These are phyloP conservation scores for Dreissena rostriformis DNA, from an alignment of 1,140 invertebrate genomes.

Conservation along the genomic window DNA sequence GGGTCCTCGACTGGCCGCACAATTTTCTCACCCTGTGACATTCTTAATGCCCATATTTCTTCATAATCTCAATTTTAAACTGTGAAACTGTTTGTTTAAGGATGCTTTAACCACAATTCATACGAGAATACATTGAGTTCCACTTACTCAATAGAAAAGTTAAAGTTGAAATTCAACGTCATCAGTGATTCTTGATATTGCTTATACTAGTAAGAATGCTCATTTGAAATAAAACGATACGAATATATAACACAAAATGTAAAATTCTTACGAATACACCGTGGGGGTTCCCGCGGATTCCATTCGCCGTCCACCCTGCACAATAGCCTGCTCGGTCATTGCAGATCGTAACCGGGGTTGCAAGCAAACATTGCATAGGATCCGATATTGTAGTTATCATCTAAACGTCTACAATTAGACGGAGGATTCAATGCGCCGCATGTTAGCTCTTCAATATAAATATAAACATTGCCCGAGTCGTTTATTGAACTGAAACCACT, in stretches of 20 bases:
- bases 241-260: background rate
- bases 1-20: no score
- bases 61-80: background rate
- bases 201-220: no score
- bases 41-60: background rate
- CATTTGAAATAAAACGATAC: background rate
- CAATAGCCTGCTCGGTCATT: background rate
- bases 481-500: no score
- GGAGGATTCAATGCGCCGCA: background rate
- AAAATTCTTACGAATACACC: background rate
- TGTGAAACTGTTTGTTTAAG: background rate
- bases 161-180: no score
- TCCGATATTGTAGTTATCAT: background rate
- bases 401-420: background rate
- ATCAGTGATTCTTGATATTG: no score
- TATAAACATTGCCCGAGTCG: no score
- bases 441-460: no score
- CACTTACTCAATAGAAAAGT: no score
- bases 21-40: no score
- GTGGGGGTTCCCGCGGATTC: background rate
- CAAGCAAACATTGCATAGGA: background rate
- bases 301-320: background rate
- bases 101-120: background rate
- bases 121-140: no score
- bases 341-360: background rate